Evolutionary conservation across 2,888 invertebrate species (phyloP), one percentile per base, ranked within the genome.

Genomic region (Leucania comma): DNA sequence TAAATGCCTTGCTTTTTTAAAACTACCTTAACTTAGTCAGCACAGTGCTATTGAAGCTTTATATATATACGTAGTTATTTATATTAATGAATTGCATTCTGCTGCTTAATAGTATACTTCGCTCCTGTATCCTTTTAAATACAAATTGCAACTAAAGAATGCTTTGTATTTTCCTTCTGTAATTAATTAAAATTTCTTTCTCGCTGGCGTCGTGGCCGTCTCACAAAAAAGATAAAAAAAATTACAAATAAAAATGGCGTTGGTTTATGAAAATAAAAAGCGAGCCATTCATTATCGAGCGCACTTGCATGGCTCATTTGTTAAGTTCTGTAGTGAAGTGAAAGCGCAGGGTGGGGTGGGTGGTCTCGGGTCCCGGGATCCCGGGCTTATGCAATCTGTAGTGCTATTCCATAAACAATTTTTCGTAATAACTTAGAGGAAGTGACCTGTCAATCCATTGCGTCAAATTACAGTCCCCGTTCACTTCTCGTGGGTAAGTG

Each of bases 181-280:
- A 38, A 38, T 61, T 61, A 12, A 61, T 57, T 50, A 35, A 26
- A 51, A 48, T 10, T 53, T 3, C 22, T 50, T 12, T 0, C 12
- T 24, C 69, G 65, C 81, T 56, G 24, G 17, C 26, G 12, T 58
- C 4, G 22, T 51, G 61, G 86, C 85, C 82, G 26, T 74, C 46
- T 48, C 58, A 56, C 62, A 64, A 75, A 82, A 87, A 87, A 78
- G n/a, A 72, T 56, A 83, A 86, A 87, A n/a, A 81, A 73, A 78
- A 80, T 80, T 59, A 77, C 80, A 85, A 87, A 86, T 85, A 88
- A 88, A 87, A 90, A 87, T 86, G 82, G 83, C 86, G 86, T 86
- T 77, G 84, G 87, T 87, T 89, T 87, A 89, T 88, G 85, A 85
- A 88, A 88, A 88, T 88, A 88, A 89, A 88, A 87, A 78, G 86